Evolutionary conservation across 2,888 invertebrate genomes (phyloP).

Genomic region (Himalopsyche tibetana): DNA sequence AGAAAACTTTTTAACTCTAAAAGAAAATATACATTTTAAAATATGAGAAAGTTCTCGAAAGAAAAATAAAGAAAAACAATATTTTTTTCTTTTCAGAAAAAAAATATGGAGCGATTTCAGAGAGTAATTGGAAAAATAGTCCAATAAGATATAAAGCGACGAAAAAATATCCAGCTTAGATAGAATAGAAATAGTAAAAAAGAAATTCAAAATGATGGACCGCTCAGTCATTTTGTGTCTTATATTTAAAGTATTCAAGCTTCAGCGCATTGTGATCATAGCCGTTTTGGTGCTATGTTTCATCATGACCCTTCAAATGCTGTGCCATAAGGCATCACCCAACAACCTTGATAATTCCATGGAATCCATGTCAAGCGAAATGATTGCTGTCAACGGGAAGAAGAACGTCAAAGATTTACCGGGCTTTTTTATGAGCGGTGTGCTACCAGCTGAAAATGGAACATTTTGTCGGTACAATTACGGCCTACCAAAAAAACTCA

Average conservation of each 20-base stretch:
- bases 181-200: not conserved
- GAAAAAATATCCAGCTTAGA: not conserved
- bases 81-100: not conserved
- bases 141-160: not conserved
- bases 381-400: conserved; percentile 67
- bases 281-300: conserved; percentile 45
- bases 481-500: conserved; percentile 77
- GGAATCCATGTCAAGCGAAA: conserved; percentile 46
- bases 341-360: conserved; percentile 1
- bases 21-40: too few species aligned
- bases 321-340: conserved; percentile 27
- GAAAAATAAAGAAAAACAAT: too few species aligned
- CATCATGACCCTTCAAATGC: conserved; percentile 22
- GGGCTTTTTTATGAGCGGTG: conserved; percentile 72
- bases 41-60: too few species aligned
- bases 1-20: too few species aligned
- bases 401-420: conserved; percentile 72
- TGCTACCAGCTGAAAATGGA: conserved; percentile 75
- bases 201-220: conserved; percentile 16
- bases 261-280: conserved; percentile 46
- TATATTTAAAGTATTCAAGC: conserved; percentile 51
- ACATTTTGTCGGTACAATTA: conserved; percentile 80
- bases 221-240: conserved; percentile 41
- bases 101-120: conserved; percentile 13
- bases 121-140: not conserved